Evolutionary conservation across 2,113 vertebrate species (phyloP).

Genomic region (Phodopus roborovskii): DNA sequence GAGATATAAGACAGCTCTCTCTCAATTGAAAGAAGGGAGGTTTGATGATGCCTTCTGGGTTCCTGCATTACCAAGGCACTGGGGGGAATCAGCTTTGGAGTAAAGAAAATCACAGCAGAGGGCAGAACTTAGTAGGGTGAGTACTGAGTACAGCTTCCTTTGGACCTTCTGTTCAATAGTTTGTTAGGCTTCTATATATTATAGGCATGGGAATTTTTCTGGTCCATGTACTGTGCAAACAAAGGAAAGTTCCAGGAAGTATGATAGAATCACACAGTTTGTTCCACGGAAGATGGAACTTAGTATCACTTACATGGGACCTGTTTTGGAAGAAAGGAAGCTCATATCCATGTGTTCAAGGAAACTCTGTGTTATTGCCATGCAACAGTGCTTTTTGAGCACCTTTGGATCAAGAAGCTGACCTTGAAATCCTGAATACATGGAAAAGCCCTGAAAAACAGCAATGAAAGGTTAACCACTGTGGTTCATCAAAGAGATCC

Average conservation of each 20-base stretch:
- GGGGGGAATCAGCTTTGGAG: background rate
- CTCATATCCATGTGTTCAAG: background rate
- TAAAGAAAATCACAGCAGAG: background rate
- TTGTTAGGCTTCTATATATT: background rate
- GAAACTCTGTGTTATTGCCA: background rate
- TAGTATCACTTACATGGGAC: background rate
- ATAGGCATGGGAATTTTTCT: background rate
- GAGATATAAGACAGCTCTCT: background rate
- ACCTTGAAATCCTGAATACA: background rate
- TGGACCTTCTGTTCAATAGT: background rate
- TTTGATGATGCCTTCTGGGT: background rate
- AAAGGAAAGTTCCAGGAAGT: slow-evolving; percentile 56
- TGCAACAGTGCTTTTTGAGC: background rate
- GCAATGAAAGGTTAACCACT: background rate
- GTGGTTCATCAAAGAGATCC: background rate
- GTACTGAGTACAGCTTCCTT: background rate
- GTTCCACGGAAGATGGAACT: background rate
- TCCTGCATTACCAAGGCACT: background rate
- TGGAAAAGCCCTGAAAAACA: background rate
- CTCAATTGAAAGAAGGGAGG: background rate
- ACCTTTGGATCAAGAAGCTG: background rate
- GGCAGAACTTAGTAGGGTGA: background rate
- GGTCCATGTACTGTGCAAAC: background rate
- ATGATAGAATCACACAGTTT: background rate
- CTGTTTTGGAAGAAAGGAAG: background rate